Evolutionary conservation across 2,113 vertebrate genomes (phyloP).

Genomic region (Aptenodytes patagonicus): DNA sequence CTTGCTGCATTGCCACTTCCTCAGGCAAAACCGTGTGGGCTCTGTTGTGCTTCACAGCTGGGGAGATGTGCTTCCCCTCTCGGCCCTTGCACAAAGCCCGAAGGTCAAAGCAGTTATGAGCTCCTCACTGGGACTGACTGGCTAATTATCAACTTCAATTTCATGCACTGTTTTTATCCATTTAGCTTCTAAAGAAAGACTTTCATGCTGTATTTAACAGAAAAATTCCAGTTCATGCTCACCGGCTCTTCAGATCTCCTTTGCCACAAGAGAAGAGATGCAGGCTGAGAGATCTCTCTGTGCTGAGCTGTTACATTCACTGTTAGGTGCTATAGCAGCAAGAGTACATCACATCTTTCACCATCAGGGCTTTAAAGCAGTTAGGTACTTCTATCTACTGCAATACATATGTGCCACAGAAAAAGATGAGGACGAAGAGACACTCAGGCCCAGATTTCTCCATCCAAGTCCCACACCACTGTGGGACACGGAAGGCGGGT

Average conservation of each 20-base stretch:
- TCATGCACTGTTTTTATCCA: conserved; percentile 41
- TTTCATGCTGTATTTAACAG: conserved; percentile 23
- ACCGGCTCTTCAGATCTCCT: not conserved
- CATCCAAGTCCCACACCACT: not conserved
- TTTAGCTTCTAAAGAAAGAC: conserved; percentile 41
- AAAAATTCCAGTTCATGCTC: not conserved
- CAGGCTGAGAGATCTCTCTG: not conserved
- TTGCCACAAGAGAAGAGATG: not conserved
- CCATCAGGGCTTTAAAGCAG: not conserved
- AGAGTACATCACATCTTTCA: not conserved
- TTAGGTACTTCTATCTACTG: not conserved
- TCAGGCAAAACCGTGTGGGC: not conserved
- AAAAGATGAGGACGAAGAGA: not conserved
- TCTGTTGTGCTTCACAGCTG: not conserved
- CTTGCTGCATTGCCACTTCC: not conserved
- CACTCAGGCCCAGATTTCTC: not conserved
- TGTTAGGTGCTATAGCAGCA: not conserved
- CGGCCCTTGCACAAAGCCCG: not conserved
- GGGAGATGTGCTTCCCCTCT: not conserved
- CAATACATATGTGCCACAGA: not conserved
- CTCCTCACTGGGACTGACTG: not conserved
- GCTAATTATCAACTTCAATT: conserved; percentile 31
- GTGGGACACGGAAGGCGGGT: accelerated
- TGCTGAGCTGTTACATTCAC: not conserved
- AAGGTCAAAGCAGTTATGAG: conserved; percentile 6